Base-by-base conservation (phyloP, 2,113 vertebrate genomes). In the Rhinichthys klamathensis region DNA sequence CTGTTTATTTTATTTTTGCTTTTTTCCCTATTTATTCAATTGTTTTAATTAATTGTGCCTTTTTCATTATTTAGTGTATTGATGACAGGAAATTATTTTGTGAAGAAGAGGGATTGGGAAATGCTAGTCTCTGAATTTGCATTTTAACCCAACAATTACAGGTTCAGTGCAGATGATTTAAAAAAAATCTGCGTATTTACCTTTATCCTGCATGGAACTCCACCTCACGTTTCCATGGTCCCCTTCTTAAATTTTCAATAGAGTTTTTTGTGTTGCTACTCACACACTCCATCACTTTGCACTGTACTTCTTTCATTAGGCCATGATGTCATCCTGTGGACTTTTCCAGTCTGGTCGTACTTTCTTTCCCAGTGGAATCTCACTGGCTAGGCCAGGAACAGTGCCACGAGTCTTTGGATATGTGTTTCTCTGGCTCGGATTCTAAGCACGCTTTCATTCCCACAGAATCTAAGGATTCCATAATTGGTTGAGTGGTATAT, bases 291-390 rank as follows among this genome's bases (percentile, higher is more conserved):
- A 32, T 30, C 70, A 41, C 63, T 13, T 61, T 49, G 84, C 65
- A 85, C 87, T 88, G 74, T 79, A 49, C 80, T 73, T 76, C 87
- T 78, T 88, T 88, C 80, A 88, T 74, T 6, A 74, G 10, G 3
- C 44, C 3, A 80, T 77, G 80, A 83, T 78, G 63, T 73, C 23
- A 79, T 30, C 41, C 12, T 58, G 65, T 30, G 54, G 54, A 79
- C 73, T 85, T 85, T 85, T 88, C 84, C 79, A 85, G 65, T 27
- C 21, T 61, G 32, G 63, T 80, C 2, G 18, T 74, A 51, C 32
- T 79, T 61, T 79, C 56, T 79, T 77, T 85, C 75, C 83, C n/a
- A 79, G 51, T 85, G 83, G 84, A 85, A 77, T 32, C 80, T 88
- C 46, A 35, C 82, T 60, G 27, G 25, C 13, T 15, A 63, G 72